A percentile compares a stretch with the other conserved stretches of the same genome.
Conservation (phyloP, 30 jellyfish, hydroid and myxozoan genomes). For the Aurelia aurita region DNA sequence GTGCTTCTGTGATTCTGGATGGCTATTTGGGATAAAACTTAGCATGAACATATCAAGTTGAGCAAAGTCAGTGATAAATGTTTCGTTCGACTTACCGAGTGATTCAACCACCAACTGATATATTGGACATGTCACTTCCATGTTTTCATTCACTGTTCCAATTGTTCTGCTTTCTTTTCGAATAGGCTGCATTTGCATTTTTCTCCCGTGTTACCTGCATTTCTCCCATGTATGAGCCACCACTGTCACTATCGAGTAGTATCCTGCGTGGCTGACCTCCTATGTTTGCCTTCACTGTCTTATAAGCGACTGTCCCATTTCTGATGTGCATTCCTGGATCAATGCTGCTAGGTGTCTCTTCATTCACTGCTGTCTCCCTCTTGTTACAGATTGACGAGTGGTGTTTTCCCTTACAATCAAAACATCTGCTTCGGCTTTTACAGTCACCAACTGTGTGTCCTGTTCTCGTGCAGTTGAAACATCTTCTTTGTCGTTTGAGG, state of each 20-base stretch:
- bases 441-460: conserved; percentile 1
- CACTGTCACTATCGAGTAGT: conserved; percentile 22
- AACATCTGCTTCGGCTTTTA: neutral
- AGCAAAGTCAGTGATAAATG: conserved; percentile 9
- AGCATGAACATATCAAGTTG: conserved; percentile 5
- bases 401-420: neutral
- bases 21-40: neutral
- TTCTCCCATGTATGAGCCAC: conserved; percentile 19
- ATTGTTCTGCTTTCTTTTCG: neutral
- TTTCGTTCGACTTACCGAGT: neutral
- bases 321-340: no score
- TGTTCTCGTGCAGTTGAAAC: conserved; percentile 11
- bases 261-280: conserved; percentile 19
- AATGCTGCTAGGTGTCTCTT: no score
- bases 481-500: neutral
- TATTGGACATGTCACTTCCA: neutral
- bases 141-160: neutral
- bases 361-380: neutral
- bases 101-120: neutral
- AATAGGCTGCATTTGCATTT: neutral
- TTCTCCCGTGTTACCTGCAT: conserved; percentile 12
- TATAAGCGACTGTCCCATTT: conserved; percentile 10
- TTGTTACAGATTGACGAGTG: neutral
- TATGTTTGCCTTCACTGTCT: neutral
- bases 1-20: conserved; percentile 5